A percentile compares a stretch with the other conserved stretches of the same genome.
These are phyloP conservation scores for Sinosuthora webbiana DNA, from an alignment of 2,113 vertebrate species.

Conservation along the genomic window DNA sequence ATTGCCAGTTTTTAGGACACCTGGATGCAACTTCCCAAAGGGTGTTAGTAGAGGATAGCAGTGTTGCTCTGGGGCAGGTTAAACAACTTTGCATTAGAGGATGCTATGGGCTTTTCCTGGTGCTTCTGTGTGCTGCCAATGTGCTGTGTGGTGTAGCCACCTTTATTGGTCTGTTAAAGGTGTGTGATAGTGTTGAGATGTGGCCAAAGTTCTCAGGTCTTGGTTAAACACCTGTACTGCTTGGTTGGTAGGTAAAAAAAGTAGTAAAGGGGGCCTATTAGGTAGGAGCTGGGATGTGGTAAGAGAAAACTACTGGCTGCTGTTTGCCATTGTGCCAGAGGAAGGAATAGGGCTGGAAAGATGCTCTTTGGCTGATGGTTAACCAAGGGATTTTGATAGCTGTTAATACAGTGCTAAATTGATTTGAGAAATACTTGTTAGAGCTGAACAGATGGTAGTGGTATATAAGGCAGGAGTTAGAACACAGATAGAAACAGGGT, in stretches of 20 bases:
- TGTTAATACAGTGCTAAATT: background rate
- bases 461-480: background rate
- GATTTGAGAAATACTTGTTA: background rate
- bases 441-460: background rate
- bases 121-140: background rate
- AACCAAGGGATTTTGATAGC: background rate
- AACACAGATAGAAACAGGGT: background rate
- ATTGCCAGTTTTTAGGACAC: background rate
- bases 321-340: background rate
- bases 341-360: background rate
- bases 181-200: background rate
- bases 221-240: background rate
- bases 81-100: background rate
- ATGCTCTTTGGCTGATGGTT: background rate
- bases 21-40: background rate
- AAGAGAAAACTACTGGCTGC: background rate
- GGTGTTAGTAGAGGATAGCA: background rate
- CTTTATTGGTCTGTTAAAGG: background rate
- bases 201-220: background rate
- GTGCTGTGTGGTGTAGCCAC: background rate
- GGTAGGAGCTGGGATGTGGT: background rate
- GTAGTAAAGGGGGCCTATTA: background rate
- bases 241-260: background rate
- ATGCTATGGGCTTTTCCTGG: background rate
- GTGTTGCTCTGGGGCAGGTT: slow-evolving; percentile 9